Conservation (phyloP, 1,140 invertebrate species). For the Eciton burchellii region DNA sequence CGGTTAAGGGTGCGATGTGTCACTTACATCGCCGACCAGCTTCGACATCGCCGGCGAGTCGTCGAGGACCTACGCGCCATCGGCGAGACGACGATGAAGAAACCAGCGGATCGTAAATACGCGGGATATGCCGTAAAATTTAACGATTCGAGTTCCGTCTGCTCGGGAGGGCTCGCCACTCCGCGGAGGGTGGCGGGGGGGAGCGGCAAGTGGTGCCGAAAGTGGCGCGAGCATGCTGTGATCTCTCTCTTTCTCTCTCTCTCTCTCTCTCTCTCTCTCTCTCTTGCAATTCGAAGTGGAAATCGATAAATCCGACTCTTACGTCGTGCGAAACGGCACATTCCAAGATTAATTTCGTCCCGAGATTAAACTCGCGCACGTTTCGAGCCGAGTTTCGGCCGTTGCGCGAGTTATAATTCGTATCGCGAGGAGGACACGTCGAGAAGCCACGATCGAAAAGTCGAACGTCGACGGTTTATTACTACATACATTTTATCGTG, state of each 20-base stretch:
- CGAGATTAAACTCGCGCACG: conserved; percentile 39
- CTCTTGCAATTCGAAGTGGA: conserved; percentile 47
- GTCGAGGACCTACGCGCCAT: conserved; percentile 19
- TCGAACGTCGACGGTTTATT: conserved; percentile 36
- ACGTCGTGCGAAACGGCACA: conserved; percentile 38
- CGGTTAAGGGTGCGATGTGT: conserved; percentile 58
- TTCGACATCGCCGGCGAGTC: conserved; percentile 62
- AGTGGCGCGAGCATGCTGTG: conserved; percentile 68
- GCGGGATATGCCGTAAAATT: conserved; percentile 72
- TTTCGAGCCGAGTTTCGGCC: conserved; percentile 57
- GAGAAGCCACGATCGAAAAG: conserved; percentile 40
- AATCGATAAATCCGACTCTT: conserved; percentile 64
- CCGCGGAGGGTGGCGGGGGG: not conserved
- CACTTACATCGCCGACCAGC: conserved; percentile 66
- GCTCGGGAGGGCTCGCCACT: not conserved
- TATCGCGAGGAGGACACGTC: conserved; percentile 10
- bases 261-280: no score
- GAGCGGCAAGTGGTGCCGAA: conserved; percentile 73
- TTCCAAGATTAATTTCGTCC: conserved; percentile 59
- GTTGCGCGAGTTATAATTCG: conserved; percentile 12
- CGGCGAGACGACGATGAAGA: conserved; percentile 54
- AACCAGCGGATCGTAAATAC: conserved; percentile 72
- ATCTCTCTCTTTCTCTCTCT: no score
- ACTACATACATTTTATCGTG: conserved; percentile 43
- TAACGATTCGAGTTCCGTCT: conserved; percentile 73